Base-by-base conservation (phyloP, 2,888 invertebrate genomes). In the Isoperla grammatica region DNA sequence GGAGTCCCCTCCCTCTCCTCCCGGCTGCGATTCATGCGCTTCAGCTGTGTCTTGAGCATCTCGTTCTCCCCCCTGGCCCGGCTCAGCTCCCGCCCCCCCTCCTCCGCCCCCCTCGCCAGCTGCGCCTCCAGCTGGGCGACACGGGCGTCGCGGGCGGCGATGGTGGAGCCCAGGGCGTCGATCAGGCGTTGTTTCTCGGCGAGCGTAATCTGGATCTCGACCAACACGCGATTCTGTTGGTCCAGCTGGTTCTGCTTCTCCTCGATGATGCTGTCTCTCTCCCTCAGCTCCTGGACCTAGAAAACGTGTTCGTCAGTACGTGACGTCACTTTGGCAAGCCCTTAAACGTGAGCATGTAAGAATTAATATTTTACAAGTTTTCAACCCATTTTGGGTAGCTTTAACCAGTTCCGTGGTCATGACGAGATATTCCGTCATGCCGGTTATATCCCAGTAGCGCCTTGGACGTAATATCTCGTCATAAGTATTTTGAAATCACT, bases 111-210 rank as follows among this genome's bases (percentile, higher is more conserved):
- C 8, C 29, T 8, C 29, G 29, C 1, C 15, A 29, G 29, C 29
- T 29, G 29, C 4, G 5, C 4, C 29, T 29, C 29, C 4, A 29
- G 29, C 29, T 29, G 29, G 29, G 29, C 29, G 8, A 29, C 29
- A 57, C 60, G 75, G 40, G 74, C 73, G 65, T 79, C 78, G 57
- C 74, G 71, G 11, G 74, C 69, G 63, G 74, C 72, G 17, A 78
- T 66, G 0, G 77, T 73, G 15, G 68, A 57, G 60, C 75, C 72
- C 42, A 77, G 69, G 57, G 75, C 75, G 57, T 76, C 76, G 5
- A 76, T 71, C 65, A 78, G 76, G 59, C 75, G 75, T 65, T 76
- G 76, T 50, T 76, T 72, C 62, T 76, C 76, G 40, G 78, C 77
- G 19, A 69, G 61, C 1, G 68, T 69, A 53, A 69, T 69, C 54